Base-by-base conservation (phyloP, 1,140 invertebrate species). In the Drosophila varians region DNA sequence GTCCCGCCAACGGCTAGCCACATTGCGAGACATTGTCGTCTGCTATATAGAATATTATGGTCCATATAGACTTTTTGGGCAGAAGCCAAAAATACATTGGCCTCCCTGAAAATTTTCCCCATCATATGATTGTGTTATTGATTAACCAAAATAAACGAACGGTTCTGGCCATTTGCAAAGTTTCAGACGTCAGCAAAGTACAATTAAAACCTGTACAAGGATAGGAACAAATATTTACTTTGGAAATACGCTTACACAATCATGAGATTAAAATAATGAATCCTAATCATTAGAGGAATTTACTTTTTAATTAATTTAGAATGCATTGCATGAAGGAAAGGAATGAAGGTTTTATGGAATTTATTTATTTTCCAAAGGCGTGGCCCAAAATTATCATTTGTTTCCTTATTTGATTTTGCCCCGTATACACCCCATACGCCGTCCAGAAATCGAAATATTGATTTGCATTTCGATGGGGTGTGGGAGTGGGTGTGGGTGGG, bases 1-100 rank as follows among this genome's bases (percentile, higher is more conserved):
- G 86, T 86, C 79, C 74, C 86, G 84, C 53, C 84, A 71, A 56
- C 62, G 88, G 88, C 87, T 89, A 89, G 87, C 86, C 87, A 55
- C 38, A 71, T 11, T 62, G 51, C 84, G 78, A 90, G 88, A 90
- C 88, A 89, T 73, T 74, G 71, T 83, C 78, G 62, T 53, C 64
- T 77, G 46, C 48, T 42, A 38, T 64, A 58, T 53, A 49, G 43
- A 52, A 45, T 54, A 61, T 49, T 69, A 46, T 61, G 31, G 47
- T 16, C 52, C 36, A 45, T 38, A 40, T 58, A 34, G 36, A 42
- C 16, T 21, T 48, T 69, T 61, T 71, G 74, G 84, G 57, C 60
- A 45, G 34, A 61, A 64, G 76, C 80, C 80, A 82, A 80, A 86
- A 86, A 86, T 86, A 86, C 58, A 55, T 76, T 76, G 72, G 72